Percentiles rank a stretch among this genome's conserved stretches.
Conservation (phyloP, 1,140 invertebrate species). For the Chionoecetes opilio region DNA sequence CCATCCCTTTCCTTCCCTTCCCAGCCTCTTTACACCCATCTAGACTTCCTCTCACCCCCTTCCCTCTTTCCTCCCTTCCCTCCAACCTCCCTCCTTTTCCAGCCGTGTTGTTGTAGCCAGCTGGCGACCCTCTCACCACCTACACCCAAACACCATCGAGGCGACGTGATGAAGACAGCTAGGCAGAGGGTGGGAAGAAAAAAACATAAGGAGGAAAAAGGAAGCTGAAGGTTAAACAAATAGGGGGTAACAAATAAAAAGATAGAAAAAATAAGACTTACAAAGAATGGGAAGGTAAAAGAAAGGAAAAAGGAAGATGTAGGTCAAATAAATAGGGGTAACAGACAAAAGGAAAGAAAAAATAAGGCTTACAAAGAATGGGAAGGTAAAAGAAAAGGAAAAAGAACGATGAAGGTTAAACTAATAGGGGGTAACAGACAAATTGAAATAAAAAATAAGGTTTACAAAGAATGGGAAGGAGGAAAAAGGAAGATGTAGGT, state of each 20-base stretch:
- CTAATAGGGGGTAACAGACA: neutral
- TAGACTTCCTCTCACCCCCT: neutral
- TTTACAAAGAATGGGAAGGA: too few relatives aligned
- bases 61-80: neutral
- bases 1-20: neutral
- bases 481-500: too few relatives aligned
- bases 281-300: neutral
- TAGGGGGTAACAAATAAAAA: neutral
- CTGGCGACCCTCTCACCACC: constrained; percentile 1
- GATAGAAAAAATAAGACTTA: neutral
- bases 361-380: neutral
- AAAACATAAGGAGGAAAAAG: neutral
- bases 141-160: neutral
- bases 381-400: neutral
- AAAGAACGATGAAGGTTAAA: neutral
- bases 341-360: neutral
- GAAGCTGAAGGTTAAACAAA: neutral
- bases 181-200: neutral
- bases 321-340: neutral
- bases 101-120: constrained; percentile 6
- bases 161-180: neutral
- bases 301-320: neutral
- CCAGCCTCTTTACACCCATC: too few relatives aligned
- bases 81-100: neutral
- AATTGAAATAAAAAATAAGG: too few relatives aligned